Percentiles rank a stretch among this genome's conserved stretches.
phyloP scores from a whole-genome alignment of 2,113 vertebrate genomes.

The Nerophis ophidion region DNA sequence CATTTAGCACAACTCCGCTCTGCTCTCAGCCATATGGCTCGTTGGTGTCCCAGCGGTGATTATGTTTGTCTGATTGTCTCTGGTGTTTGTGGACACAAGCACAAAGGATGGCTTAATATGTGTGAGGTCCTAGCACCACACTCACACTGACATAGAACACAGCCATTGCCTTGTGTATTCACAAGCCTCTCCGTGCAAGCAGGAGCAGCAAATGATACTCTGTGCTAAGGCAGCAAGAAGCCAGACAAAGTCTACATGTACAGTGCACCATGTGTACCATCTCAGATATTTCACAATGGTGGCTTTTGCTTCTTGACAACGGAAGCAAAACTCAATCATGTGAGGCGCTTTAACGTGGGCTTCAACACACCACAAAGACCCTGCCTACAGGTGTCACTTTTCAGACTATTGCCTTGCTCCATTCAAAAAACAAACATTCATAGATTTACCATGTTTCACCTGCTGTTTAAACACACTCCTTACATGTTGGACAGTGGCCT shows the following conservation, averaged over 20 bases:
- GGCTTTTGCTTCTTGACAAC: conserved; percentile 14
- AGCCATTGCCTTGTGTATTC: conserved; percentile 29
- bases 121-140: conserved; percentile 44
- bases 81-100: conserved; percentile 50
- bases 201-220: conserved; percentile 21
- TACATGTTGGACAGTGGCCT: too few relatives aligned
- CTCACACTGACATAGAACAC: conserved; percentile 7
- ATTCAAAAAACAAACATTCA: neutral
- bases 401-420: conserved; percentile 4
- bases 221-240: conserved; percentile 30
- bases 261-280: conserved; percentile 15
- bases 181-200: conserved; percentile 20
- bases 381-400: conserved; percentile 16
- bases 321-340: conserved; percentile 5
- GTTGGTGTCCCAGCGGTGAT: conserved; percentile 32
- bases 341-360: conserved; percentile 13
- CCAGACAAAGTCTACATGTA: conserved; percentile 26
- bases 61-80: conserved; percentile 47
- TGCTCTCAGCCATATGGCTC: conserved; percentile 41
- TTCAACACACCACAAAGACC: conserved; percentile 15
- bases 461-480: conserved; percentile 7
- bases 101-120: conserved; percentile 21
- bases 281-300: neutral
- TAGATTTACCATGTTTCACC: conserved; percentile 5
- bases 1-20: conserved; percentile 13